Evolutionary conservation across 2,113 vertebrate species (phyloP).

Genomic region (Turnix velox): DNA sequence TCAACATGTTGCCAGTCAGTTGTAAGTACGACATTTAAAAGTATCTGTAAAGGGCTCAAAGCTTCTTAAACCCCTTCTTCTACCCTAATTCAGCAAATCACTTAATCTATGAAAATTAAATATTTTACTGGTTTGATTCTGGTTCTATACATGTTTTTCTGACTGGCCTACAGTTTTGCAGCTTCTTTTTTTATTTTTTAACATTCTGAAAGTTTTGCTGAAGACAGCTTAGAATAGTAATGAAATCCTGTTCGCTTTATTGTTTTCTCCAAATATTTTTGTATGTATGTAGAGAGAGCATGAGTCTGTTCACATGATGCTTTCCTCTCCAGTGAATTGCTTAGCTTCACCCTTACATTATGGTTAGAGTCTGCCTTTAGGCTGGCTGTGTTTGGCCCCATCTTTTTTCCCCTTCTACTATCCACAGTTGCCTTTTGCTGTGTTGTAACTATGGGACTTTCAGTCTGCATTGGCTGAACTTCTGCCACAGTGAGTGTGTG

Average conservation of each 20-base stretch:
- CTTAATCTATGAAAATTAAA: background rate
- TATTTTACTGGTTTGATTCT: background rate
- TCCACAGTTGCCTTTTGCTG: background rate
- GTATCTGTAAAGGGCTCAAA: background rate
- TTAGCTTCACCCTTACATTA: background rate
- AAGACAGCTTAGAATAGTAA: background rate
- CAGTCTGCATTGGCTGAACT: background rate
- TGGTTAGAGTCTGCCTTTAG: background rate
- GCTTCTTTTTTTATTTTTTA: background rate
- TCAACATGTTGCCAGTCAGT: background rate
- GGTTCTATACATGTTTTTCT: background rate
- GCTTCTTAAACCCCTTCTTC: background rate
- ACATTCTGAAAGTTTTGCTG: background rate
- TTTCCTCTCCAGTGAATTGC: background rate
- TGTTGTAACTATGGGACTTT: background rate
- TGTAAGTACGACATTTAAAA: background rate
- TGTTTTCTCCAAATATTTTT: background rate
- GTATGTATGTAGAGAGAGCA: background rate
- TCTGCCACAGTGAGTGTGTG: background rate
- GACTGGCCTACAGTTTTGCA: background rate
- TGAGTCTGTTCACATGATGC: background rate
- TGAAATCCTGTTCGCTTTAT: background rate
- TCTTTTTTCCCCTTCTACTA: background rate
- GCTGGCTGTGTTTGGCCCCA: background rate
- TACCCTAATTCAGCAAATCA: background rate